These are phyloP conservation scores for Fratercula arctica DNA, from an alignment of 2,797 vertebrate genomes.

Conservation along the genomic window DNA sequence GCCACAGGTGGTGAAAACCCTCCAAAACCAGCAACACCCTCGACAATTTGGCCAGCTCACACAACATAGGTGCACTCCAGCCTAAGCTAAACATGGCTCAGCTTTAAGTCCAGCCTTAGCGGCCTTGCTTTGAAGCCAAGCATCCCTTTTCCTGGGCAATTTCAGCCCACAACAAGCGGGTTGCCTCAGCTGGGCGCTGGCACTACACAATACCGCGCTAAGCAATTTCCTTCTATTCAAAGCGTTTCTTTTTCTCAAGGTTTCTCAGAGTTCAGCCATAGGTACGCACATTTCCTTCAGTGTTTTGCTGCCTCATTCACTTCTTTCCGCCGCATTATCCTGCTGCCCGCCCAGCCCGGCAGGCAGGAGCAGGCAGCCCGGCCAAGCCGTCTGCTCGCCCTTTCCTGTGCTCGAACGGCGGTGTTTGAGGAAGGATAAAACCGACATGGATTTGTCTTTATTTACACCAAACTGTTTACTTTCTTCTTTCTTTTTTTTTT, in stretches of 20 bases:
- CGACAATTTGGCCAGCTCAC: fast-evolving
- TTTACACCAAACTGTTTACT: conserved; percentile 25
- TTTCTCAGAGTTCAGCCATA: not conserved
- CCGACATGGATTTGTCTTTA: not conserved
- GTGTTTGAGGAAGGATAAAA: not conserved
- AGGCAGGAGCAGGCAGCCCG: not conserved
- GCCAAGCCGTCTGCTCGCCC: not conserved
- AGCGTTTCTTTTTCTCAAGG: not conserved
- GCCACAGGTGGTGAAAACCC: fast-evolving
- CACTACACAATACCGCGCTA: not conserved
- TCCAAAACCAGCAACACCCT: not conserved
- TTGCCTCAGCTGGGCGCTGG: not conserved
- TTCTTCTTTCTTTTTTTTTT: not conserved
- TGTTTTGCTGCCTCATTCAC: not conserved
- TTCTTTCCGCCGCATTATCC: not conserved
- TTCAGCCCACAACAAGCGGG: not conserved
- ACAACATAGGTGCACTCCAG: fast-evolving
- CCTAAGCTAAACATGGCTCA: not conserved
- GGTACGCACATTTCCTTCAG: not conserved
- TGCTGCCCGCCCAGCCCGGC: not conserved
- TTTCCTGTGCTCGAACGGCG: not conserved
- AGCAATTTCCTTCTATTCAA: not conserved
- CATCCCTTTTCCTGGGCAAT: not conserved
- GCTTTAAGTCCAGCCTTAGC: not conserved
- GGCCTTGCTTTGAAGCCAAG: fast-evolving